Conservation (phyloP, 2,797 vertebrate species). For the Hozukius guyotensis region DNA sequence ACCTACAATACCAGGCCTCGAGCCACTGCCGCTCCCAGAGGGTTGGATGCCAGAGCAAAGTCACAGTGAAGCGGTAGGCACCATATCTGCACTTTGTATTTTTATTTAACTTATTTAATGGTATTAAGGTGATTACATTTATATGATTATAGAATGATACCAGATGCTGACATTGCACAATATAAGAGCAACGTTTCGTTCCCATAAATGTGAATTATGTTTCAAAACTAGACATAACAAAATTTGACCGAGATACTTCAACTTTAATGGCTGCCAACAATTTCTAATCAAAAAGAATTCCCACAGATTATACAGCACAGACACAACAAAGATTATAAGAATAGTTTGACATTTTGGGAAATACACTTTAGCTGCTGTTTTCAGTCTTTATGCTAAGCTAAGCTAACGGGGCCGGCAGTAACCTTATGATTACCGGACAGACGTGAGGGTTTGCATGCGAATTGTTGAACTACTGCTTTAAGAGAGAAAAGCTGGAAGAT, state of each 20-base stretch:
- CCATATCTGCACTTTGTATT: neutral
- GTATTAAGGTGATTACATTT: neutral
- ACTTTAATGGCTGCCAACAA: neutral
- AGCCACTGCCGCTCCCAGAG: conserved; percentile 28
- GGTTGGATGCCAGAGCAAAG: conserved; percentile 41
- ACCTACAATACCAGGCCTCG: conserved; percentile 26
- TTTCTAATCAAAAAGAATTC: neutral
- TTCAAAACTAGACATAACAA: neutral
- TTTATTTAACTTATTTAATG: neutral
- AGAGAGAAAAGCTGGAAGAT: neutral
- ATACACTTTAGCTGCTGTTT: neutral
- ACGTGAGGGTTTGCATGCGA: neutral
- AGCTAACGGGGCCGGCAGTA: neutral
- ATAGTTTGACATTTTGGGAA: neutral
- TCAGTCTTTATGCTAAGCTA: neutral
- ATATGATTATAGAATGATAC: neutral
- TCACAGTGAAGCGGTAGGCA: conserved; percentile 48
- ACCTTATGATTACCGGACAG: neutral
- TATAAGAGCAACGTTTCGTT: neutral
- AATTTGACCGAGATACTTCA: neutral
- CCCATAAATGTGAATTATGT: neutral
- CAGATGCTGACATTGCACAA: neutral
- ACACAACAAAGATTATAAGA: neutral
- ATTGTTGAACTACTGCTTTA: neutral
- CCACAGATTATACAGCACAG: neutral